Conservation (phyloP, 2,113 vertebrate genomes). For the Caracal caracal region DNA sequence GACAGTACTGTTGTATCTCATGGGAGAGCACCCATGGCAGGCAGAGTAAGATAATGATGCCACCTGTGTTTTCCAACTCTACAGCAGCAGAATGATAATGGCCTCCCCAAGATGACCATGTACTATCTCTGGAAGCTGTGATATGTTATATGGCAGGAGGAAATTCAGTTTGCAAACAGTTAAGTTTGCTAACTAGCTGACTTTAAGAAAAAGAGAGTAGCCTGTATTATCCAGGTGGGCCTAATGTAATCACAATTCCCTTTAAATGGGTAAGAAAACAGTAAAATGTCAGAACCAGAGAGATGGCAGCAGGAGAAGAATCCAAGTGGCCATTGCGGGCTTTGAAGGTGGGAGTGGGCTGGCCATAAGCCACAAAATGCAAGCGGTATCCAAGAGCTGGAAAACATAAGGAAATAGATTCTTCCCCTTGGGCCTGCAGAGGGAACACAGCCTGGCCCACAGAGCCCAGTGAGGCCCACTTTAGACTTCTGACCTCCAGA, state of each 20-base stretch:
- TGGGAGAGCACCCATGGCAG: background rate
- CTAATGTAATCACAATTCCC: background rate
- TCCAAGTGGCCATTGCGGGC: rapidly evolving
- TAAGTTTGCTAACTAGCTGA: background rate
- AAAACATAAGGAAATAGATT: background rate
- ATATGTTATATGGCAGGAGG: background rate
- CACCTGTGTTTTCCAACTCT: background rate
- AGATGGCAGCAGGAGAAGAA: background rate
- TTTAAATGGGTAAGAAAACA: background rate
- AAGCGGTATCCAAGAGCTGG: background rate
- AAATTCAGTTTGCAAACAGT: background rate
- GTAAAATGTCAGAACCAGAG: background rate
- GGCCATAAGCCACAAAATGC: background rate
- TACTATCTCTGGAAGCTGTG: background rate
- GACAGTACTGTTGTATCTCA: background rate
- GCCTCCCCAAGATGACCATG: background rate
- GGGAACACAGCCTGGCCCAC: background rate
- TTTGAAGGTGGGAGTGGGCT: background rate
- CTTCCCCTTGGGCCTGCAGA: background rate
- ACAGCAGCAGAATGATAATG: background rate
- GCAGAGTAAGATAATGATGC: background rate
- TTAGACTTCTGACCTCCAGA: background rate
- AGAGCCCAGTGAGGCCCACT: background rate
- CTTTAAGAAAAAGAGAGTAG: background rate
- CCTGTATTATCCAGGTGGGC: background rate